Conservation (phyloP, 2,888 invertebrate species). For the Andrena hattorfiana region DNA sequence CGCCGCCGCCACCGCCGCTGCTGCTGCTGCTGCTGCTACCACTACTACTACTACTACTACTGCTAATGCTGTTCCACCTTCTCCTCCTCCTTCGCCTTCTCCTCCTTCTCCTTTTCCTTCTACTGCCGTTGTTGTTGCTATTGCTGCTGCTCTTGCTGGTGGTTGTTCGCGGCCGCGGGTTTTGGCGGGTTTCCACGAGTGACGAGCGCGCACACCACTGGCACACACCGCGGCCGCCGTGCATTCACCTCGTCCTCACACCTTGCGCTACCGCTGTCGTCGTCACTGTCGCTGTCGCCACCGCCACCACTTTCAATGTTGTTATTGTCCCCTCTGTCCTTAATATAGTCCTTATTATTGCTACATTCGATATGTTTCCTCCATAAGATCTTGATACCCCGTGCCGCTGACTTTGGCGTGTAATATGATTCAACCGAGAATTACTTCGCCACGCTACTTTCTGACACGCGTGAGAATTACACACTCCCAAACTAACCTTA, state of each 20-base stretch:
- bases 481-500: conserved; percentile 54
- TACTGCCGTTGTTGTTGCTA: conserved; percentile 52
- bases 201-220: conserved; percentile 75
- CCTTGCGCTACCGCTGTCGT: conserved; percentile 71
- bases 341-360: conserved; percentile 38
- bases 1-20: conserved; percentile 1
- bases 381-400: conserved; percentile 67
- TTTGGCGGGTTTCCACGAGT: conserved; percentile 81
- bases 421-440: conserved; percentile 25
- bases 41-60: conserved; percentile 35
- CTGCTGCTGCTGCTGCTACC: conserved; percentile 3
- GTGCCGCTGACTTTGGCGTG: conserved; percentile 61
- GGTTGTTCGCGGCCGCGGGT: conserved; percentile 77
- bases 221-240: conserved; percentile 78
- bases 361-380: conserved; percentile 63
- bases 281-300: conserved; percentile 53
- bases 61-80: conserved; percentile 42
- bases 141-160: conserved; percentile 59
- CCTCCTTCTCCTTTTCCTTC: conserved; percentile 44
- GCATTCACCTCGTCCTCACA: conserved; percentile 80
- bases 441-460: conserved; percentile 62
- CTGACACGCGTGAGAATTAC: conserved; percentile 57
- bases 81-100: conserved; percentile 44
- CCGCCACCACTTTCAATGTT: conserved; percentile 40
- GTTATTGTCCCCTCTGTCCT: conserved; percentile 62